phyloP scores from a whole-genome alignment of 2,797 vertebrate genomes.

The Discoglossus pictus region DNA sequence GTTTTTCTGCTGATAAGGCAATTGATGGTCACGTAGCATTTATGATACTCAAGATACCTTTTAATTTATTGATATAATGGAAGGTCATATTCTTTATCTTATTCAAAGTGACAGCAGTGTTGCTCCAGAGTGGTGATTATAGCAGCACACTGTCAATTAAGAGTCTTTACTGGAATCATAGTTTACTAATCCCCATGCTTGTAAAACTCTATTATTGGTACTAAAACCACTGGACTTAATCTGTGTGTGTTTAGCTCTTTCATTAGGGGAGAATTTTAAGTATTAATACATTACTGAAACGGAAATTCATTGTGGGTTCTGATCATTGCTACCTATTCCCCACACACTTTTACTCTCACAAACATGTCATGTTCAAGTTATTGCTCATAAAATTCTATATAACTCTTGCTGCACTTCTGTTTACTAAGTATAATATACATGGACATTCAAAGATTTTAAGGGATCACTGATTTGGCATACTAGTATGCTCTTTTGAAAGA shows the following conservation, averaged over 20 bases:
- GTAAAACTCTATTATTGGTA: constrained; percentile 27
- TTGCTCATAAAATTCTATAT: no score
- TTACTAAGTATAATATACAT: no score
- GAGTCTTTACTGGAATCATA: constrained; percentile 24
- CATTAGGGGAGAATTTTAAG: not conserved
- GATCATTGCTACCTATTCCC: no score
- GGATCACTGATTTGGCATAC: no score
- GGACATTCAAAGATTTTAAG: no score
- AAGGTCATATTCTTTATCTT: constrained; percentile 30
- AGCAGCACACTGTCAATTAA: constrained; percentile 22
- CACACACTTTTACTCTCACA: no score
- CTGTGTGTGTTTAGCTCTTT: constrained; percentile 19
- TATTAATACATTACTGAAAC: no score
- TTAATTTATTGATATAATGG: constrained; percentile 38
- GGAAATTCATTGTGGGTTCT: no score
- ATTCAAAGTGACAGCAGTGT: constrained; percentile 20
- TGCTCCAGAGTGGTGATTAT: constrained; percentile 34
- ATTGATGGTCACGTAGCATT: constrained; percentile 14
- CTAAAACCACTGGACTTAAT: constrained; percentile 15
- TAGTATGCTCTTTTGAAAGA: no score
- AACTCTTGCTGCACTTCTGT: no score
- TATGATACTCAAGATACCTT: constrained; percentile 35
- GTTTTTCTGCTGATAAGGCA: constrained; percentile 39
- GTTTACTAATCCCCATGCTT: constrained; percentile 33
- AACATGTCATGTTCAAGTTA: no score